These are phyloP conservation scores for Holothuria leucospilota DNA, from an alignment of 53 echinoderm and acorn worm species.

Conservation along the genomic window DNA sequence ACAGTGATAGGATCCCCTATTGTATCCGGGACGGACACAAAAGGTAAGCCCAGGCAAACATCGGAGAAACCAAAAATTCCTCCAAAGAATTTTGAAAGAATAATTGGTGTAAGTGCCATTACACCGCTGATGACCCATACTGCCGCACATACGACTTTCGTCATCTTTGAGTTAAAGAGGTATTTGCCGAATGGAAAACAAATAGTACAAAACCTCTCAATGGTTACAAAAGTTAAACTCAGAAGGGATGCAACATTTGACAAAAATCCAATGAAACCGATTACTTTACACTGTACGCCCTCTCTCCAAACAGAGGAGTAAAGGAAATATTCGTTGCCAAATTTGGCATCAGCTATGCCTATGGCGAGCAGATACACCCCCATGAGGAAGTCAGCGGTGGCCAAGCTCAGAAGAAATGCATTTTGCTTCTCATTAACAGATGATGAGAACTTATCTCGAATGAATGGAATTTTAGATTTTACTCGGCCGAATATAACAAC, in stretches of 20 bases:
- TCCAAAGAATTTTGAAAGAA: no score
- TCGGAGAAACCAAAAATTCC: no score
- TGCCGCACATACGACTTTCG: neutral
- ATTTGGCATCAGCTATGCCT: constrained; percentile 9
- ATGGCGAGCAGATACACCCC: constrained; percentile 21
- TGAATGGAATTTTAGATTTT: no score
- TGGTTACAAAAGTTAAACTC: neutral
- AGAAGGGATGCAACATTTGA: no score
- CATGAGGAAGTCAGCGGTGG: constrained; percentile 29
- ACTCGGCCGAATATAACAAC: no score
- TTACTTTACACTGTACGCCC: neutral
- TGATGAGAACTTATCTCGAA: no score
- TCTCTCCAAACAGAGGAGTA: neutral
- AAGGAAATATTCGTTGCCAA: constrained; percentile 12
- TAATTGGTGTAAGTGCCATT: no score
- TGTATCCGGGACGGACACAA: neutral
- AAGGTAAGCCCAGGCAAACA: constrained; percentile 16
- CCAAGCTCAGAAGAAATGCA: constrained; percentile 1
- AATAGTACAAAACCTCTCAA: constrained; percentile 14
- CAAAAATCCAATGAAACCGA: constrained; percentile 9
- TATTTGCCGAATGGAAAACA: neutral
- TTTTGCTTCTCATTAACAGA: no score
- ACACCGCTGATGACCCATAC: neutral
- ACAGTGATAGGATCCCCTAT: no score
- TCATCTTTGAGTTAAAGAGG: neutral